Percentiles rank a stretch among this genome's conserved stretches.
Conservation (phyloP, 2,888 invertebrate species). For the Tanypteryx hageni region DNA sequence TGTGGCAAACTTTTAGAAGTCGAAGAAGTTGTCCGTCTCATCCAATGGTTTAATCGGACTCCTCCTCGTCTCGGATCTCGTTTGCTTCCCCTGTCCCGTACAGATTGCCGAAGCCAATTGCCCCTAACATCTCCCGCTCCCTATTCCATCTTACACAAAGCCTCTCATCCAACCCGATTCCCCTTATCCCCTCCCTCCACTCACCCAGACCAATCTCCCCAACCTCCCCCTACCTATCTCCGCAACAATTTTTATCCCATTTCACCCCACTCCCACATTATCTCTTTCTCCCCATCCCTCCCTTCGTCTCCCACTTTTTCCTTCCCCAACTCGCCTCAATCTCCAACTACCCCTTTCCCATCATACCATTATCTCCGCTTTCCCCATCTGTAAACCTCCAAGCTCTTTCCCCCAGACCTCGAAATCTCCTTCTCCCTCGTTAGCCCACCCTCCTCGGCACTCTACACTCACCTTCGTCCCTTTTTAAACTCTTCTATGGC, state of each 20-base stretch:
- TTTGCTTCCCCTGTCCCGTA: neutral
- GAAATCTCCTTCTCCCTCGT: neutral
- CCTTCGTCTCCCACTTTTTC: too few relatives aligned
- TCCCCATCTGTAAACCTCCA: too few relatives aligned
- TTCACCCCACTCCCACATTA: too few relatives aligned
- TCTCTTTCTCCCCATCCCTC: too few relatives aligned
- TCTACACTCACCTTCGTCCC: neutral
- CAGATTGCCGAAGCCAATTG: neutral
- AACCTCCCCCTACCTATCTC: neutral
- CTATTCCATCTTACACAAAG: neutral
- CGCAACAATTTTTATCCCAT: too few relatives aligned
- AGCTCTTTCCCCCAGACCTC: too few relatives aligned
- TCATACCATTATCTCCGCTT: too few relatives aligned
- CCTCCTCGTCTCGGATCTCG: neutral
- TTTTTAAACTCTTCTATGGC: too few relatives aligned
- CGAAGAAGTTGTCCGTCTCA: neutral
- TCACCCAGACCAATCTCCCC: neutral
- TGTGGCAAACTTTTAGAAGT: neutral
- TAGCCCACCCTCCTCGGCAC: neutral
- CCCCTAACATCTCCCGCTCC: neutral
- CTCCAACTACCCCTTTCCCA: too few relatives aligned
- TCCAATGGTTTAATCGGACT: neutral
- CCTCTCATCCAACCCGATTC: neutral
- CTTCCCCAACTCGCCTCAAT: too few relatives aligned
- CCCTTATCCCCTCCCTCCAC: neutral